These are phyloP conservation scores for Heliocidaris erythrogramma DNA, from an alignment of 35 echinoderm and acorn worm species.

Conservation along the genomic window DNA sequence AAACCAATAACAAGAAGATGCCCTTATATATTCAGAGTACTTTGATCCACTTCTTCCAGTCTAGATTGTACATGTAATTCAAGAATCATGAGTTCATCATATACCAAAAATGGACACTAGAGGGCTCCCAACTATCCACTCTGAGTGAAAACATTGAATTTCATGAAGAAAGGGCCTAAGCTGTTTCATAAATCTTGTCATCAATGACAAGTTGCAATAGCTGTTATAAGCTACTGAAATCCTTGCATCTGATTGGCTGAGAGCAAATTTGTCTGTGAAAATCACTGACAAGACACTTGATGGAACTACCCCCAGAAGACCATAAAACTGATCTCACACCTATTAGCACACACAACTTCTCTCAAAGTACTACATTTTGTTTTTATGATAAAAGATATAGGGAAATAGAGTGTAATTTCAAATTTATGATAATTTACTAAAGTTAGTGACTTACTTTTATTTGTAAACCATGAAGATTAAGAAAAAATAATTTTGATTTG, in stretches of 20 bases:
- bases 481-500: too few species aligned
- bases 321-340: background rate
- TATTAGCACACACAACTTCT: background rate
- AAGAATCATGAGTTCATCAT: background rate
- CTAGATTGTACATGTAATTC: background rate
- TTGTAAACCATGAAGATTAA: too few species aligned
- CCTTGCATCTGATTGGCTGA: too few species aligned
- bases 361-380: background rate
- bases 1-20: background rate
- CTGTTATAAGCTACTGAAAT: too few species aligned
- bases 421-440: too few species aligned
- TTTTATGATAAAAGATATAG: background rate
- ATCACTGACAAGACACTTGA: too few species aligned
- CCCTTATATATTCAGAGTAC: background rate
- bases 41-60: background rate
- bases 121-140: background rate
- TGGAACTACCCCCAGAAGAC: too few species aligned
- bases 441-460: too few species aligned
- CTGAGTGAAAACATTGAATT: background rate
- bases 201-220: too few species aligned
- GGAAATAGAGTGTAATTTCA: background rate
- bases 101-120: background rate
- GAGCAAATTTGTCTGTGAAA: too few species aligned
- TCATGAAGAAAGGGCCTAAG: too few species aligned
- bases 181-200: too few species aligned